Percentiles rank a stretch among this genome's conserved stretches.
phyloP scores from a whole-genome alignment of 92 coral and sea anemone genomes.

The Paragorgia papillata region DNA sequence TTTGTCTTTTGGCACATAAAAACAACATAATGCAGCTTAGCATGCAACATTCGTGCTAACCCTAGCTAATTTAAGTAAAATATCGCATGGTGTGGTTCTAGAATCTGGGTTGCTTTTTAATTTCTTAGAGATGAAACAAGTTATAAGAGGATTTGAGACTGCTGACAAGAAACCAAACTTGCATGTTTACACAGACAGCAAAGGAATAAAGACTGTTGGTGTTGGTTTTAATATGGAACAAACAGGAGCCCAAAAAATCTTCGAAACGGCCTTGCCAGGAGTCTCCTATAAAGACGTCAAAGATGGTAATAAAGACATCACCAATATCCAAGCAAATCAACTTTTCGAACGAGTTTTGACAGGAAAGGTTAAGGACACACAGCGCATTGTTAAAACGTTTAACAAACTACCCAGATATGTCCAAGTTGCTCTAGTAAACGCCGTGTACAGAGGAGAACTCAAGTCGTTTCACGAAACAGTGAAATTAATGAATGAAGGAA shows the following conservation, averaged over 20 bases:
- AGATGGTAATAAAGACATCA: not conserved
- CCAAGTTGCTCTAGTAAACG: slow-evolving; percentile 1
- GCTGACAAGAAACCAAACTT: not conserved
- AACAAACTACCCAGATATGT: not conserved
- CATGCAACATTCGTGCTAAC: no score
- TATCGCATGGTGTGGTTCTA: no score
- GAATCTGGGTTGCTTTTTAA: no score
- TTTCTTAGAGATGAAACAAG: not conserved
- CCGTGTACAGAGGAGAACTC: slow-evolving; percentile 6
- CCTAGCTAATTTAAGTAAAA: no score
- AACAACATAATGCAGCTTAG: no score
- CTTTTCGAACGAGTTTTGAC: not conserved
- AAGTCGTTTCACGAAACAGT: not conserved
- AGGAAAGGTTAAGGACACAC: not conserved
- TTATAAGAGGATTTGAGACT: not conserved
- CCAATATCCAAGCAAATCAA: not conserved
- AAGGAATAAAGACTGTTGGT: not conserved
- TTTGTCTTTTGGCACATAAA: no score
- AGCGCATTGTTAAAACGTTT: not conserved
- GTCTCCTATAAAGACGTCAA: not conserved
- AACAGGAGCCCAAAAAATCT: not conserved
- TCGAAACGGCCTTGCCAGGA: not conserved
- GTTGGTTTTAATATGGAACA: slow-evolving; percentile 14
- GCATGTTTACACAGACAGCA: not conserved
- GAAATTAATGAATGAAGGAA: not conserved